Evolutionary conservation across 2,113 vertebrate species (phyloP).

Genomic region (Phrynocephalus versicolor): DNA sequence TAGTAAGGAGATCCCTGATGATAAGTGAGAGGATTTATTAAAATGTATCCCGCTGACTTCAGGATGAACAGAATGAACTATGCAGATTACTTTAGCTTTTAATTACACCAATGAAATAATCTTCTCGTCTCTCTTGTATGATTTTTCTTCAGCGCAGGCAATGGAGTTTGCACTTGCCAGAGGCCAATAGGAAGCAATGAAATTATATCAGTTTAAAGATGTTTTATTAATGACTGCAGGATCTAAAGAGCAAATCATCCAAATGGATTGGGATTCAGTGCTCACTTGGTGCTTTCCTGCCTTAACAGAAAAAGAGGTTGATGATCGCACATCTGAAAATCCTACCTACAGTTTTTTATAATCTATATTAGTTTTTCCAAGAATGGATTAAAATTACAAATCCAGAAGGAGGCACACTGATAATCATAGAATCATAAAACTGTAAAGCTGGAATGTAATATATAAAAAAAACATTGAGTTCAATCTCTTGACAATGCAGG

Average conservation of each 20-base stretch:
- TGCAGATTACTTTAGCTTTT: slow-evolving; percentile 32
- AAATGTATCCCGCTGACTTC: slow-evolving; percentile 33
- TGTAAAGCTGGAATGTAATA: too few species aligned
- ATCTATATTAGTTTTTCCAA: neutral
- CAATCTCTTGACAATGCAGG: too few species aligned
- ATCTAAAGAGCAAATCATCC: slow-evolving; percentile 17
- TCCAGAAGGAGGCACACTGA: neutral
- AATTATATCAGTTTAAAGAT: neutral
- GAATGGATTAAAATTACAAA: neutral
- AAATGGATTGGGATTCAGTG: neutral
- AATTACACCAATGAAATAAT: slow-evolving; percentile 38
- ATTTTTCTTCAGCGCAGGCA: neutral
- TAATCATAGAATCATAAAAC: too few species aligned
- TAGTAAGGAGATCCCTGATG: slow-evolving; percentile 34
- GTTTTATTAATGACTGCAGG: neutral
- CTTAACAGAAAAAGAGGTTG: neutral
- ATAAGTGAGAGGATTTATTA: slow-evolving; percentile 34
- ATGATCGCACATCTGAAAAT: slow-evolving; percentile 20
- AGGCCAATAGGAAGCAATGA: slow-evolving; percentile 8
- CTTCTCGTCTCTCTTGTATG: slow-evolving; percentile 27
- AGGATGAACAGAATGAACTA: slow-evolving; percentile 33
- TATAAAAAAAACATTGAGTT: too few species aligned
- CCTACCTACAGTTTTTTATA: neutral
- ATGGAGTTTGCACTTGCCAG: slow-evolving; percentile 28
- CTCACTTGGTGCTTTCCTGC: neutral